phyloP scores from a whole-genome alignment of 1,140 invertebrate genomes.

The Cydia pomonella region DNA sequence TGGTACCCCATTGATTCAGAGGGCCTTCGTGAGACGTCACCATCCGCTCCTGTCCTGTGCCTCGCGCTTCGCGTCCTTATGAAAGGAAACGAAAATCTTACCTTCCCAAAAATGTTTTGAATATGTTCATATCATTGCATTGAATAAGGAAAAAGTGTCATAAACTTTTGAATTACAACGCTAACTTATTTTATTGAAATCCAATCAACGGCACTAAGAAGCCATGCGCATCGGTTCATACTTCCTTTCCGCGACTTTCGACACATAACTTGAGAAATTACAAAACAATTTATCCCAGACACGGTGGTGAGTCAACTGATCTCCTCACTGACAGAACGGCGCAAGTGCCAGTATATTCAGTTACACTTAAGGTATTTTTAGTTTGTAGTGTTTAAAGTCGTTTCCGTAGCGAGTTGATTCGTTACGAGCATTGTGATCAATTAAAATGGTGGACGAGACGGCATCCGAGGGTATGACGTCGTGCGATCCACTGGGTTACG shows the following conservation, averaged over 20 bases:
- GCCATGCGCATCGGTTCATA: constrained; percentile 13
- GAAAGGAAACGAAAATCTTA: too few relatives aligned
- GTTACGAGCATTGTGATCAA: constrained; percentile 76
- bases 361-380: background rate
- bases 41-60: too few relatives aligned
- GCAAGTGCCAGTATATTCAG: background rate
- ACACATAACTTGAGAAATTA: constrained; percentile 28
- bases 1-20: too few relatives aligned
- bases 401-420: constrained; percentile 69
- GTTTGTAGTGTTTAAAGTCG: constrained; percentile 48
- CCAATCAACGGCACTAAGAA: background rate
- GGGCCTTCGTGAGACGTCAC: too few relatives aligned
- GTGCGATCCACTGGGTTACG: constrained; percentile 54
- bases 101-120: too few relatives aligned
- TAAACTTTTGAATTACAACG: constrained; percentile 41
- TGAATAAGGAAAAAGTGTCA: constrained; percentile 56
- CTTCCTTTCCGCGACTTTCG: constrained; percentile 9
- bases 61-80: too few relatives aligned
- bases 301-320: constrained; percentile 56
- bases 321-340: background rate
- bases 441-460: constrained; percentile 70
- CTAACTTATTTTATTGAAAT: background rate
- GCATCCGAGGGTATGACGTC: constrained; percentile 66
- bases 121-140: too few relatives aligned
- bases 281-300: constrained; percentile 41